Evolutionary conservation across 1,140 invertebrate genomes (phyloP), one percentile per base, ranked within the genome.

Genomic region (Aleiodes sp.): DNA sequence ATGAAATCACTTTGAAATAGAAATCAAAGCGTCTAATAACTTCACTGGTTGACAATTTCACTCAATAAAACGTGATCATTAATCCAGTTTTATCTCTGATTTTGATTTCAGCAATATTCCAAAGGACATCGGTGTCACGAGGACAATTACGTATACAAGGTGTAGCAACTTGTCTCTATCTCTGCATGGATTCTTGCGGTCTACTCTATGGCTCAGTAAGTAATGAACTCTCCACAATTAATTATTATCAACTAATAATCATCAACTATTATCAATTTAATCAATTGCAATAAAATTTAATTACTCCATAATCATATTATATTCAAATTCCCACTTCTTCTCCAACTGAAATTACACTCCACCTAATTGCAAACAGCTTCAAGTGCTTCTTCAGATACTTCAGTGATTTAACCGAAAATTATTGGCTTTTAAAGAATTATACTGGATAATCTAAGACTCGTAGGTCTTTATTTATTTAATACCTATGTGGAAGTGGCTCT

Each of bases 141-240:
- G 92, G 92, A 78, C 91, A 93, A 87, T 87, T 95, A 83, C 93
- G 91, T 86, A 93, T 95, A 78, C 92, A 94, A 88, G 92, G 92
- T 81, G 90, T 94, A 68, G 91, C 92, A 75, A 93, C 93, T 70
- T 94, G 93, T 83, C 88, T 93, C 79, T 94, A 90, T 87, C 90
- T 95, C 78, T 95, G 93, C 83, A 94, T 95, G 92, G 93, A 94
- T 85, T 88, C 89, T 71, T 94, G 93, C 83, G 93, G 93, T 83
- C 87, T 91, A 80, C 90, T 92, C 72, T 95, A 94, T 87, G 92
- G 92, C 81, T 92, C 93, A 90, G 93, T 95, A 89, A 92, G 92
- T 91, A 67, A 52, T 66, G 66, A 31, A 52, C 19, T 29, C 37
- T 66, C n/a, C 28, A 57, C 56, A 26, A 26, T 7, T 26, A n/a